Evolutionary conservation across 2,888 invertebrate species (phyloP), one percentile per base, ranked within the genome.

Genomic region (Calameuta pallipes): DNA sequence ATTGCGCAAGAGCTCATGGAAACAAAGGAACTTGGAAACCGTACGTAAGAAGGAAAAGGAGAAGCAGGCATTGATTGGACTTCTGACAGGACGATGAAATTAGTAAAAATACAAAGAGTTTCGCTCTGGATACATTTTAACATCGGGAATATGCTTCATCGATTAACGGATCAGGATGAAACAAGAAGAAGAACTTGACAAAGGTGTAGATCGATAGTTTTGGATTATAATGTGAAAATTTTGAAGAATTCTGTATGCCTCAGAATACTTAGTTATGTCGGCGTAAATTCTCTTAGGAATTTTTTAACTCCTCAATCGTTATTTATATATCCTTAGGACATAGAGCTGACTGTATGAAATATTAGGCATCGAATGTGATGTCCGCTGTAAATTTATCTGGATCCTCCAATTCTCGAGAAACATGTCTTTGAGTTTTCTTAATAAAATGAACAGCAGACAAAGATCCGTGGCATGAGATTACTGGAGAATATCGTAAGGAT

Each of bases 41-140:
- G 99, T 99, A 0, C 94, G 97, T 83, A 98, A 98, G 93, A 99
- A 99, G 92, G 98, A 98, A 90, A 98, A 97, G 87, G 98, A 99
- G 88, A 99, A 99, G 89, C 96, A 97, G 79, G 95, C 96, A 1
- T 93, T 99, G 11, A 94, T 97, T 84, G 95, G 94, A 82, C 92
- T 96, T 83, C 92, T 96, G 75, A 95, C 95, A 87, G 93, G 95
- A 0, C 94, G 94, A 84, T 89, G 89, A 89, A 82, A 12, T 31
- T 74, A 33, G 11, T 56, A 9, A 23, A 56, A 56, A 56, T 56
- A 56, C 56, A 23, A 41, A 23, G 9, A 56, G 31, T 12, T 36
- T 37, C 31, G 6, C 9, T 69, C 3, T 36, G 74, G n/a, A 69
- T 70, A 68, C 33, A 6, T 34, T 30, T 15, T n/a, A 73, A 33